Evolutionary conservation across 1,140 invertebrate genomes (phyloP).

Genomic region (Pogonomyrmex californicus): DNA sequence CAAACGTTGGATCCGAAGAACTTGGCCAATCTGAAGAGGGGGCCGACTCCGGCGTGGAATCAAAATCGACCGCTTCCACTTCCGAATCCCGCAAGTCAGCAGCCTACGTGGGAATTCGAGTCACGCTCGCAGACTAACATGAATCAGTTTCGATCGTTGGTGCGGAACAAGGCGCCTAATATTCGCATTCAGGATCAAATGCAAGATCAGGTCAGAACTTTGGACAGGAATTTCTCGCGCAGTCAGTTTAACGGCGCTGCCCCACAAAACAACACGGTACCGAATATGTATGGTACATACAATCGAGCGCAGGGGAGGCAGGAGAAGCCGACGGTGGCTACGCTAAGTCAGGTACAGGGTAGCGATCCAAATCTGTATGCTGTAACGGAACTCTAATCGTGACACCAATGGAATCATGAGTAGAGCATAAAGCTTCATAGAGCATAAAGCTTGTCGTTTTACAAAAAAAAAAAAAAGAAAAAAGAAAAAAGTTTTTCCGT

Average conservation of each 20-base stretch:
- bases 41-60: constrained; percentile 84
- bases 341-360: constrained; percentile 85
- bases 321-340: constrained; percentile 83
- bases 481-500: neutral
- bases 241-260: constrained; percentile 82
- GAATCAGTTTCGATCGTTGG: constrained; percentile 86
- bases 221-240: constrained; percentile 85
- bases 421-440: too few relatives aligned
- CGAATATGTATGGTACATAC: constrained; percentile 86
- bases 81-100: constrained; percentile 78
- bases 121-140: constrained; percentile 85
- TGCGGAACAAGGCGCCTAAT: constrained; percentile 83
- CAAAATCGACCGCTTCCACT: constrained; percentile 83
- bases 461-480: neutral
- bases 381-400: constrained; percentile 84
- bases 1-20: constrained; percentile 86
- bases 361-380: constrained; percentile 86
- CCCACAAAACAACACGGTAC: constrained; percentile 81
- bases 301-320: constrained; percentile 83
- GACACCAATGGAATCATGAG: neutral
- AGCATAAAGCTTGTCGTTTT: neutral
- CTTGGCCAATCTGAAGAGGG: constrained; percentile 83
- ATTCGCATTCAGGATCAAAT: constrained; percentile 84
- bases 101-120: constrained; percentile 85
- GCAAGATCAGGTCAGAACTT: constrained; percentile 85